Base-by-base conservation (phyloP, 1,140 invertebrate species). In the Nymphalis io region DNA sequence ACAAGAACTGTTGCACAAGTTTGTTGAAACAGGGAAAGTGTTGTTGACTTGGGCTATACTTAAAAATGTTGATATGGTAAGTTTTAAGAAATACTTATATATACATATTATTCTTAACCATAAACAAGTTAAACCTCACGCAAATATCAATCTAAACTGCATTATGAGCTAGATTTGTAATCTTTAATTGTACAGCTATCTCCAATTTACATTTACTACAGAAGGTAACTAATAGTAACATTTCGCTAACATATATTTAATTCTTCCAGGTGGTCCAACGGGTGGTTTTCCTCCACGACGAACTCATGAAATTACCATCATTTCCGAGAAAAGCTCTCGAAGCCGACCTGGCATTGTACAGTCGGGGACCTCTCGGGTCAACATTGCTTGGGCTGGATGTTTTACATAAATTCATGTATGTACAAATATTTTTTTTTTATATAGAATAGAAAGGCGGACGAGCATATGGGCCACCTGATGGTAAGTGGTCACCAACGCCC, bases 251-350 rank as follows among this genome's bases (percentile, higher is more conserved):
- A 33, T 33, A 8, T 33, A 33, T 33, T 33, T 46, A 5, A 46
- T 46, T 16, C n/a, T n/a, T 51, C 2, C 84, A 96, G 94, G 95
- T 98, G 11, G 97, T 98, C 2, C 98, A 99, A 92, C 94, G 96
- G 60, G 98, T 99, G 1, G 97, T 99, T n/a, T 99, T 99, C 86
- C 93, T 99, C 12, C 98, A 99, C 88, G 99, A 99, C 86, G 99
- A 99, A 92, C 93, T 99, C 0, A 99, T 99, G 95, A 99, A 99
- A 90, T 92, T 99, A 33, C 99, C 98, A 0, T 98, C 98, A 0
- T 99, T 99, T 92, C 99, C 99, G 0, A 94, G 99, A 57, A 99
- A 99, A 93, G 98, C 98, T 13, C 91, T 99, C 0, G 99, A 99
- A 91, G 96, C 98, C 15, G 98, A 99, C 89, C 94, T 99, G 72